A percentile compares a stretch with the other conserved stretches of the same genome.
Conservation (phyloP, 2,797 vertebrate species). For the Rhinatrema bivittatum region DNA sequence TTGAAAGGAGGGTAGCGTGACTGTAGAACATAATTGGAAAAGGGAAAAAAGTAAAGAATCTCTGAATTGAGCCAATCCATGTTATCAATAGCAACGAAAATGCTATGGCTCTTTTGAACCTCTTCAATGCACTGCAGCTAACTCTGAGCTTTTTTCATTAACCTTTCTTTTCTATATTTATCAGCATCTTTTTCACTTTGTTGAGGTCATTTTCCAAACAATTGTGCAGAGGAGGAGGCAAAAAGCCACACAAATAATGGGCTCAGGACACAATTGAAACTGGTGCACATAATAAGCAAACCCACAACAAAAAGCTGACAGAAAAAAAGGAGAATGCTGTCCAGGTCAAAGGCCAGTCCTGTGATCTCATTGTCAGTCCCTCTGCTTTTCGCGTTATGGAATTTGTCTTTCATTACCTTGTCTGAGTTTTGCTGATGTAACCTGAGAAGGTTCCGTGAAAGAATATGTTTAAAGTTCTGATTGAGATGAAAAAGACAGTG, state of each 20-base stretch:
- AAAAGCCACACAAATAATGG: slow-evolving; percentile 56
- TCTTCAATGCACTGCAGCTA: slow-evolving; percentile 8
- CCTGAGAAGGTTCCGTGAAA: slow-evolving; percentile 33
- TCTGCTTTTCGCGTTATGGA: slow-evolving; percentile 58
- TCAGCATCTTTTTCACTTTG: slow-evolving; percentile 70
- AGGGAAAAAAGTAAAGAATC: no score
- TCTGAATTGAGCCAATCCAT: neutral
- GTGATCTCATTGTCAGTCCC: slow-evolving; percentile 69
- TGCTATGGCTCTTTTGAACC: slow-evolving; percentile 3
- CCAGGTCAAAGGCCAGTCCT: slow-evolving; percentile 74
- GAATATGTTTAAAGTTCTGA: slow-evolving; percentile 39
- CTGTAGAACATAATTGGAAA: no score
- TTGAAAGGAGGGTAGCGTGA: neutral
- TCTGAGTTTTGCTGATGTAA: slow-evolving; percentile 51
- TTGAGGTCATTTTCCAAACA: slow-evolving; percentile 59
- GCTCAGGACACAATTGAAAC: slow-evolving; percentile 55
- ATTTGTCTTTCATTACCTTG: slow-evolving; percentile 67
- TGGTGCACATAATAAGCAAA: slow-evolving; percentile 46
- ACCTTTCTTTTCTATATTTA: slow-evolving; percentile 51
- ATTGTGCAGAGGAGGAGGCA: slow-evolving; percentile 46
- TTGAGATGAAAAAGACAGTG: slow-evolving; percentile 29
- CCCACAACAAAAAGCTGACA: slow-evolving; percentile 17
- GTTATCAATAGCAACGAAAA: slow-evolving; percentile 5
- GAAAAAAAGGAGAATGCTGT: slow-evolving; percentile 69
- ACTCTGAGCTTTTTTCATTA: slow-evolving; percentile 27